phyloP scores from a whole-genome alignment of 2,113 vertebrate genomes.

The Dicerorhinus sumatrensis region DNA sequence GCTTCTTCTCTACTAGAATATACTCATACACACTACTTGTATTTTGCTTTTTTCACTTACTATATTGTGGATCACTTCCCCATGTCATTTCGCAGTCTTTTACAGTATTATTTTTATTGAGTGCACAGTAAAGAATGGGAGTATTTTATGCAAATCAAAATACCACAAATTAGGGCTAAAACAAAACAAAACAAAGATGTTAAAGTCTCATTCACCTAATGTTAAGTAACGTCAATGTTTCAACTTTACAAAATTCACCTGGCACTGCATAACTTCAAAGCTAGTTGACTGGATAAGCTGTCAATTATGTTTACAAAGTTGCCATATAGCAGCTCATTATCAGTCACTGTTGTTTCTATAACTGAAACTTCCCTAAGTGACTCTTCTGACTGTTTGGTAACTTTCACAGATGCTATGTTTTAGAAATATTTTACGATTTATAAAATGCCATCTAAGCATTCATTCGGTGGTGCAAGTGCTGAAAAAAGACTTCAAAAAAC shows the following conservation, averaged over 20 bases:
- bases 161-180: background rate
- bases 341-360: background rate
- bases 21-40: background rate
- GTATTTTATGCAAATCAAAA: background rate
- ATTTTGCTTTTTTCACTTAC: background rate
- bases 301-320: background rate
- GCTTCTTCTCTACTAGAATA: background rate
- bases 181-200: background rate
- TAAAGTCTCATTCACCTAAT: background rate
- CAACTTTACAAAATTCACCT: background rate
- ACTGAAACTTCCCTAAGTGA: background rate
- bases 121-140: background rate
- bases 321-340: background rate
- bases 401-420: background rate
- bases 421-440: background rate
- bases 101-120: background rate
- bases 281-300: background rate
- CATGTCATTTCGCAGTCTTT: background rate
- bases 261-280: background rate
- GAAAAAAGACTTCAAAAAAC: background rate
- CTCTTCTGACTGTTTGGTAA: background rate
- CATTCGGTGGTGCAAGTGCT: background rate
- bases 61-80: background rate
- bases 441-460: background rate
- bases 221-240: background rate